Percentiles rank a stretch among this genome's conserved stretches.
Conservation (phyloP, 2,888 invertebrate genomes). For the Spilosoma lubricipeda region DNA sequence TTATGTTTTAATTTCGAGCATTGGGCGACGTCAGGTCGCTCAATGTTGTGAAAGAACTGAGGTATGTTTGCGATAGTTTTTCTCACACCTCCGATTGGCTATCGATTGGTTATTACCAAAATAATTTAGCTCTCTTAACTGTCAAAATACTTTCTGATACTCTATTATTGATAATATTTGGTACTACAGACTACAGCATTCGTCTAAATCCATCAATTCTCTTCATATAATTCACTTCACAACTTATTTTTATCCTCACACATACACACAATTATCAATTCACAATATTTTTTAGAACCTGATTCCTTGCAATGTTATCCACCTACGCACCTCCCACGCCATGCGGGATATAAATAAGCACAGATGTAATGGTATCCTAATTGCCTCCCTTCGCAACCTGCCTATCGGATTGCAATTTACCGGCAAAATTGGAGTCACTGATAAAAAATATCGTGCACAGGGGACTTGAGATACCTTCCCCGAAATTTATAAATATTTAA, state of each 20-base stretch:
- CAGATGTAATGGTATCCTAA: constrained; percentile 51
- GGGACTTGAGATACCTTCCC: constrained; percentile 53
- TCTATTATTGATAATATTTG: not conserved
- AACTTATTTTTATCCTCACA: no score
- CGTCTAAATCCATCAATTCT: no score
- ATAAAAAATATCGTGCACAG: constrained; percentile 74
- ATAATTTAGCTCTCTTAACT: not conserved
- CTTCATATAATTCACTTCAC: no score
- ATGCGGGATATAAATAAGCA: constrained; percentile 38
- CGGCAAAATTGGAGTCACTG: constrained; percentile 64
- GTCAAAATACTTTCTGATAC: not conserved
- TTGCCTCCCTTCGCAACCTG: constrained; percentile 60
- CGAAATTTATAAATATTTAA: constrained; percentile 18
- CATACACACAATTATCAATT: no score
- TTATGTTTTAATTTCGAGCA: no score
- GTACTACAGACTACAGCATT: no score
- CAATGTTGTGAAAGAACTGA: no score
- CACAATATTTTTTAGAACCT: constrained; percentile 12
- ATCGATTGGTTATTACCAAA: no score
- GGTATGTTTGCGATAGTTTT: no score
- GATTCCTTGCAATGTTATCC: constrained; percentile 9
- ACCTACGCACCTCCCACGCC: constrained; percentile 9
- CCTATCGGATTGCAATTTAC: constrained; percentile 81
- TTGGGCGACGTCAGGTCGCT: no score
- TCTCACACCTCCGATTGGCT: no score